Evolutionary conservation across 1,140 invertebrate genomes (phyloP).

Genomic region (Leucophenga varia): DNA sequence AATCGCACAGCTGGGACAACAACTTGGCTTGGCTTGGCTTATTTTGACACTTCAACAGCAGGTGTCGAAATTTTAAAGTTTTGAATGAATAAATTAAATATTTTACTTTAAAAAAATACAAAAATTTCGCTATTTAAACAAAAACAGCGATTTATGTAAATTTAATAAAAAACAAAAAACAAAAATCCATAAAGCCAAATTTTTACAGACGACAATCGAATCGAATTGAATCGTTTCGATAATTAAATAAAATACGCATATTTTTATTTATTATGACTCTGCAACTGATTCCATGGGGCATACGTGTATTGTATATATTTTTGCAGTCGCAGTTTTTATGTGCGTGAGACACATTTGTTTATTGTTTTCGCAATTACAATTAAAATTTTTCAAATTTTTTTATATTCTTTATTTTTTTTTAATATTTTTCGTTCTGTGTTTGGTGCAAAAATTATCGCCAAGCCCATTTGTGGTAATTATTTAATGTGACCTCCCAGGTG

Average conservation of each 20-base stretch:
- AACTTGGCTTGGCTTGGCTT: slow-evolving; percentile 9
- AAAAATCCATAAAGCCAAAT: slow-evolving; percentile 16
- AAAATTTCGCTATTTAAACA: no score
- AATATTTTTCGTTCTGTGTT: slow-evolving; percentile 21
- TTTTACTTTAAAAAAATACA: no score
- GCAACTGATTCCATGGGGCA: slow-evolving; percentile 18
- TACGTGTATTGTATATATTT: slow-evolving; percentile 37
- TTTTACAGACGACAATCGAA: slow-evolving; percentile 19
- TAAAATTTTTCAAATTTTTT: slow-evolving; percentile 40
- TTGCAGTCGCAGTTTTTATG: slow-evolving; percentile 21
- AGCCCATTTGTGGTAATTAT: slow-evolving; percentile 55
- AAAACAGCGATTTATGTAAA: no score
- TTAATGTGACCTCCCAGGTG: slow-evolving; percentile 50
- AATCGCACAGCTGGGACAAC: slow-evolving; percentile 24
- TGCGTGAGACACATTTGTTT: slow-evolving; percentile 43
- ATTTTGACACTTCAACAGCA: slow-evolving; percentile 10
- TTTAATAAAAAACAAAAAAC: neutral
- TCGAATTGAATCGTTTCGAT: slow-evolving; percentile 34
- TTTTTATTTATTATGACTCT: slow-evolving; percentile 12
- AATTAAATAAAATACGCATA: slow-evolving; percentile 43
- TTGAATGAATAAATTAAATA: slow-evolving; percentile 15
- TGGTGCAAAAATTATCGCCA: slow-evolving; percentile 55
- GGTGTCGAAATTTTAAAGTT: slow-evolving; percentile 2
- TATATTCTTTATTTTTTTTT: slow-evolving; percentile 8
- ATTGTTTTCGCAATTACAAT: slow-evolving; percentile 55